These are phyloP conservation scores for Drymodes brunneopygia DNA, from an alignment of 2,113 vertebrate species.

Conservation along the genomic window DNA sequence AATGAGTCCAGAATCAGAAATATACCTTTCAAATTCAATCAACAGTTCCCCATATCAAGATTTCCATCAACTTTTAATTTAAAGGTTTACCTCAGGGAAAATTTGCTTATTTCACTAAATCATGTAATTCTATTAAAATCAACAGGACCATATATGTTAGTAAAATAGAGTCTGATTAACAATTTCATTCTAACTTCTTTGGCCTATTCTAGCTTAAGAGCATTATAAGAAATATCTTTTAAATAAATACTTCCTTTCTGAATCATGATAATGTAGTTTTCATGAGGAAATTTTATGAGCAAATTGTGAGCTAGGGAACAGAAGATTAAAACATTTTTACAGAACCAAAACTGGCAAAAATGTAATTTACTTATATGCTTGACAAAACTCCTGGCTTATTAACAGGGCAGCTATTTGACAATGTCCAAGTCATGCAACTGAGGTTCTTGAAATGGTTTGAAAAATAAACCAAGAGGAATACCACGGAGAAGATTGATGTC, in stretches of 20 bases:
- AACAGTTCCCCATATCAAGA: not conserved
- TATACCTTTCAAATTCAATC: not conserved
- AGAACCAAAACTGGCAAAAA: not conserved
- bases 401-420: not conserved
- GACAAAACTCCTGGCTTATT: not conserved
- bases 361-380: not conserved
- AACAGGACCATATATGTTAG: not conserved
- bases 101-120: not conserved
- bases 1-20: not conserved
- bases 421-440: not conserved
- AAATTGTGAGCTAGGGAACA: not conserved
- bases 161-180: not conserved
- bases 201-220: not conserved
- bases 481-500: not conserved
- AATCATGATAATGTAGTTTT: not conserved
- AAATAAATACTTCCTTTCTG: not conserved
- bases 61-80: slow-evolving; percentile 7
- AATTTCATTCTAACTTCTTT: not conserved
- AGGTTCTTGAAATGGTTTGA: not conserved
- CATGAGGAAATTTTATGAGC: not conserved
- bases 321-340: not conserved
- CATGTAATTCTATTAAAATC: not conserved
- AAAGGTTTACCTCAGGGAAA: not conserved
- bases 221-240: not conserved
- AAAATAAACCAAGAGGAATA: not conserved